Evolutionary conservation across 2,113 vertebrate genomes (phyloP), one percentile per base, ranked within the genome.

Genomic region (Epinephelus fuscoguttatus): DNA sequence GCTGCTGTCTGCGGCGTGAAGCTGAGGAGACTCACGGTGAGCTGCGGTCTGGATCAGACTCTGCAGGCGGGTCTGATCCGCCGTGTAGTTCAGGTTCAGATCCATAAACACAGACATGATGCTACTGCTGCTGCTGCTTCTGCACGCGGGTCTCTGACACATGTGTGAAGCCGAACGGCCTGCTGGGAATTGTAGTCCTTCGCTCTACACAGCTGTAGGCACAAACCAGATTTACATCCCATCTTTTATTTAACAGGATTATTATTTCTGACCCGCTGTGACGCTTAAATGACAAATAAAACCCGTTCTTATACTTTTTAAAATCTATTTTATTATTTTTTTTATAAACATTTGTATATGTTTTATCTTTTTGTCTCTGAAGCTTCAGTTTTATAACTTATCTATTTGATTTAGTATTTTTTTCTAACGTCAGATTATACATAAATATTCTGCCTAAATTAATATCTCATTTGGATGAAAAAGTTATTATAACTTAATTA

Each of bases 31-130:
- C 93, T 95, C 90, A 96, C 95, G 94, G 40, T 96, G 94, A 69
- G 95, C 95, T 2, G 95, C 95, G 0, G 91, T 95, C 61, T 95
- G 91, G 3, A 96, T 67, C 1, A 95, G 15, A 10, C 70, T 79
- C 75, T 69, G 80, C 40, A 95, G 70, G 1, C 13, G 66, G 56
- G 61, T 89, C 19, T 70, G 90, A 10, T 96, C 92, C 6, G 66
- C n/a, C 1, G 79, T 82, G 55, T 59, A 84, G 55, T 11, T 78
- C 68, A 96, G 27, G 73, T 95, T 96, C 21, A 96, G 63, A 62
- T 96, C 95, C 91, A 95, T 94, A 73, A 95, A 96, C 30, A 86
- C 87, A 3, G 95, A 85, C 95, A 96, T 96, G 82, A 19, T 80
- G 56, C 75, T 69, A 42, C 42, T 37, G 66, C 25, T 40, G 33